Conservation (phyloP, 2,113 vertebrate genomes). For the Lates calcarifer region DNA sequence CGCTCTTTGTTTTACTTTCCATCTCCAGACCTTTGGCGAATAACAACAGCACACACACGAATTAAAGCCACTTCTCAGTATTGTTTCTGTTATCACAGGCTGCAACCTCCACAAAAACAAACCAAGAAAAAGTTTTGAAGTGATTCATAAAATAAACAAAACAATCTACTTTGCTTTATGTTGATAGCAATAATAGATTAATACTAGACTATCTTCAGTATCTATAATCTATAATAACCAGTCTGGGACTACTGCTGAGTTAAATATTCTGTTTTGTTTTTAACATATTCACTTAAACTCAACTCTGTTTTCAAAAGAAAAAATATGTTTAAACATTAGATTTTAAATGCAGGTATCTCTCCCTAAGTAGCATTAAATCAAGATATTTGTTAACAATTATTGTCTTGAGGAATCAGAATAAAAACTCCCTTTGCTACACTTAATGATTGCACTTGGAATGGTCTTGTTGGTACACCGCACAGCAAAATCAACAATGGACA, state of each 20-base stretch:
- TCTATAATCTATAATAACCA: background rate
- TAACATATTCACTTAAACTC: background rate
- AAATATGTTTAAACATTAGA: background rate
- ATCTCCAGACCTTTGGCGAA: conserved; percentile 54
- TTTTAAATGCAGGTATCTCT: conserved; percentile 7
- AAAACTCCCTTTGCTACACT: conserved; percentile 16
- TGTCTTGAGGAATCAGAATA: background rate
- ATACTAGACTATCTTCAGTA: background rate
- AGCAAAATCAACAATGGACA: conserved; percentile 4
- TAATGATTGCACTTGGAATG: conserved; percentile 51
- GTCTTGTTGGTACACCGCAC: conserved; percentile 22
- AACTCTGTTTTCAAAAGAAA: background rate
- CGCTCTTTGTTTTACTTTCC: conserved; percentile 1
- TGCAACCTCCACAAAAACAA: conserved; percentile 51
- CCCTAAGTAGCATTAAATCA: conserved; percentile 6
- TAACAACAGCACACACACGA: conserved; percentile 27
- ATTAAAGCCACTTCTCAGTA: conserved; percentile 37
- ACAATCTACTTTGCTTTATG: background rate
- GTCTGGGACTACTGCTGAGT: background rate
- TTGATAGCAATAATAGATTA: background rate
- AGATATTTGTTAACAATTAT: background rate
- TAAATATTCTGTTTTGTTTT: background rate
- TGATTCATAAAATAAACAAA: background rate
- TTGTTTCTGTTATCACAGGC: conserved; percentile 52
- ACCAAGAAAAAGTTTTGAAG: conserved; percentile 3